Evolutionary conservation across 2,888 invertebrate species (phyloP).

Genomic region (Gandaritis pyraliata): DNA sequence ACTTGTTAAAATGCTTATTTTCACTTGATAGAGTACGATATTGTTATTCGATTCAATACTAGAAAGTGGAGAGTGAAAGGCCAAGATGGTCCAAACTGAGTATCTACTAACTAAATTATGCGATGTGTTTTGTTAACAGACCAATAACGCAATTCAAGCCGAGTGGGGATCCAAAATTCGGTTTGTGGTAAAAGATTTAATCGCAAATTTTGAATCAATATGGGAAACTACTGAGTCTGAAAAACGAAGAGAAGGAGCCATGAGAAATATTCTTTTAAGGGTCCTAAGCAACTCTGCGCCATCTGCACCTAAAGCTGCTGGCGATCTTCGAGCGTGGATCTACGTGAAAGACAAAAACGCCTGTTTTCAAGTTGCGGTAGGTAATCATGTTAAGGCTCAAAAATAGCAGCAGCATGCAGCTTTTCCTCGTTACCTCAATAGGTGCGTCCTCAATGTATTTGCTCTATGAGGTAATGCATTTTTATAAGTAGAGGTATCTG

Average conservation of each 20-base stretch:
- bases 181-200: constrained; percentile 90
- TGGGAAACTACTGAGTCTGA: constrained; percentile 92
- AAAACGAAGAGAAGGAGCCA: constrained; percentile 89
- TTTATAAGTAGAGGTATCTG: too few species aligned
- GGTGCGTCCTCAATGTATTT: too few species aligned
- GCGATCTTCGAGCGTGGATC: constrained; percentile 92
- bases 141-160: constrained; percentile 75
- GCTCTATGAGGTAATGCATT: too few species aligned
- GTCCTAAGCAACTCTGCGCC: constrained; percentile 86
- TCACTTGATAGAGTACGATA: too few species aligned
- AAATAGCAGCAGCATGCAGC: too few species aligned
- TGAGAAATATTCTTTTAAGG: constrained; percentile 89
- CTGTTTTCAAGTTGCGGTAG: constrained; percentile 85
- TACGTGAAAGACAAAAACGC: constrained; percentile 86
- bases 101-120: too few species aligned
- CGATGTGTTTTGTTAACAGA: constrained; percentile 49
- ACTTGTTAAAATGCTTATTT: too few species aligned
- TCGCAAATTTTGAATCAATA: constrained; percentile 89
- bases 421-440: too few species aligned
- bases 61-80: too few species aligned
- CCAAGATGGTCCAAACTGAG: too few species aligned
- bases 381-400: constrained; percentile 45
- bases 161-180: constrained; percentile 88
- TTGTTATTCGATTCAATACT: too few species aligned
- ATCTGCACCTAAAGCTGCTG: constrained; percentile 87